A percentile compares a stretch with the other conserved stretches of the same genome.
Conservation (phyloP, 1,140 invertebrate species). For the Tetragnatha versicolor region DNA sequence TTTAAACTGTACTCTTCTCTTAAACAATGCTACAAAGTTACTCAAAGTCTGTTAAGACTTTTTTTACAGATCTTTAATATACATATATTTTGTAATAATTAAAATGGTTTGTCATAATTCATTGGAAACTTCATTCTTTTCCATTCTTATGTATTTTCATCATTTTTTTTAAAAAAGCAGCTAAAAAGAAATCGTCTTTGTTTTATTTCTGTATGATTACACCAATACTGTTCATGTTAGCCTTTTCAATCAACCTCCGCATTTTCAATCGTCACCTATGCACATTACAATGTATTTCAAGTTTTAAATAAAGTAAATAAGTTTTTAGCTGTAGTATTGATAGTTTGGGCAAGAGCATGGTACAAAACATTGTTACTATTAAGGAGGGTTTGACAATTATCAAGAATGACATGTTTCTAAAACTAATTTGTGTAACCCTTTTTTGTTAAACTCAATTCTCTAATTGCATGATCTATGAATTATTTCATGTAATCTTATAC, state of each 20-base stretch:
- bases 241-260: no score
- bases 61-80: conserved; percentile 20
- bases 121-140: conserved; percentile 18
- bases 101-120: conserved; percentile 37
- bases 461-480: no score
- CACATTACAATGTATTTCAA: no score
- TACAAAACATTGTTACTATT: not conserved
- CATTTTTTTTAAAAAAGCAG: conserved; percentile 39
- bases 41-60: not conserved
- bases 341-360: not conserved
- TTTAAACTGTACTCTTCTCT: not conserved
- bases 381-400: no score
- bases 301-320: not conserved
- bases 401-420: no score
- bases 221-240: not conserved
- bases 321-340: not conserved
- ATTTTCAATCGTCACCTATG: no score
- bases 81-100: conserved; percentile 45
- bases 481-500: no score
- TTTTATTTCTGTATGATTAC: not conserved
- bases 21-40: not conserved
- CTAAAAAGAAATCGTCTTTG: not conserved
- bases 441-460: no score
- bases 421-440: no score
- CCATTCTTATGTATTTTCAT: conserved; percentile 31